A percentile compares a stretch with the other conserved stretches of the same genome.
Evolutionary conservation across 1,140 invertebrate genomes (phyloP).

Genomic region (Aphelinus atriplicis): DNA sequence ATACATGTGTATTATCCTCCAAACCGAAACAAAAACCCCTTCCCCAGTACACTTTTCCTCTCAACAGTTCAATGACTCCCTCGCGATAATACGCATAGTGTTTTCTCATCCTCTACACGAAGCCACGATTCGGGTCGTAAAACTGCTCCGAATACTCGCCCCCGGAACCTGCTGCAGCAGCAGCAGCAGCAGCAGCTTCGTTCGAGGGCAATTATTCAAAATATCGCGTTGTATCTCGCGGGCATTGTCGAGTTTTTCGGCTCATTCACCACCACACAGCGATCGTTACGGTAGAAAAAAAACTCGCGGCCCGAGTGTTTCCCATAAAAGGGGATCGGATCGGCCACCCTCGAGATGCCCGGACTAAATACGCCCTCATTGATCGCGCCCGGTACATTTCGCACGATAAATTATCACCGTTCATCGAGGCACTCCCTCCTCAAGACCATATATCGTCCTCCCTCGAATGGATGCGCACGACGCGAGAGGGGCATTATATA

Average conservation of each 20-base stretch:
- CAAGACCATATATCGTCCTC: no score
- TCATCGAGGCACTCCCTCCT: not conserved
- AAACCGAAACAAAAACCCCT: no score
- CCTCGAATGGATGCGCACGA: not conserved
- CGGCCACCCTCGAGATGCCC: constrained; percentile 24
- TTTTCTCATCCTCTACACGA: no score
- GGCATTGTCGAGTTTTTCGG: not conserved
- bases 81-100: no score
- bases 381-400: constrained; percentile 17
- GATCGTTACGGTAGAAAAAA: not conserved
- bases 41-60: no score
- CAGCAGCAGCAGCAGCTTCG: no score
- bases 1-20: no score
- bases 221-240: not conserved
- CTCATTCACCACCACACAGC: not conserved
- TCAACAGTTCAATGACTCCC: no score
- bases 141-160: no score
- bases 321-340: constrained; percentile 17
- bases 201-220: constrained; percentile 14
- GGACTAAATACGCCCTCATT: constrained; percentile 26
- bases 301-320: constrained; percentile 3
- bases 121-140: no score
- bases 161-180: no score
- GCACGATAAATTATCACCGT: constrained; percentile 31
- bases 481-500: constrained; percentile 3